Evolutionary conservation across 2,888 invertebrate genomes (phyloP).

Genomic region (Heliconius hortense): DNA sequence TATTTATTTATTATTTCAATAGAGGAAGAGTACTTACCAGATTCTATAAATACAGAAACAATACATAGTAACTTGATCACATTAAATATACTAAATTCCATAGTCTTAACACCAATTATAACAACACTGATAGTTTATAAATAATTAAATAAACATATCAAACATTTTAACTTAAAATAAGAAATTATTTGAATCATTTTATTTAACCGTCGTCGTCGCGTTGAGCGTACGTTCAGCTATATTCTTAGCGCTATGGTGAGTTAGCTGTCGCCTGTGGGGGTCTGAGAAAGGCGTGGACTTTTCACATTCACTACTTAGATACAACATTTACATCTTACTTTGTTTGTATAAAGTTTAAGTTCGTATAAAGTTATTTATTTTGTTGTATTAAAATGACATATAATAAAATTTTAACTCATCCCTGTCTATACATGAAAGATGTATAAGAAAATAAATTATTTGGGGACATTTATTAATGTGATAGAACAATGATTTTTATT

Average conservation of each 20-base stretch:
- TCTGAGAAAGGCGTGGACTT: conserved; percentile 42
- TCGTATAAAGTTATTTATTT: not conserved
- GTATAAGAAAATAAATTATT: too few relatives aligned
- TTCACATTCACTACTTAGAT: conserved; percentile 40
- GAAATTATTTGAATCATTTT: conserved; percentile 32
- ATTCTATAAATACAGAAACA: conserved; percentile 27
- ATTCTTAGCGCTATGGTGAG: conserved; percentile 27
- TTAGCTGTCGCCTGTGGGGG: conserved; percentile 7
- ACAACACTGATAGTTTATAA: conserved; percentile 14
- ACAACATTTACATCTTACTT: conserved; percentile 6
- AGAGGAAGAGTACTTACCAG: conserved; percentile 26
- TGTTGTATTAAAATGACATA: not conserved
- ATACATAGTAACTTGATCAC: conserved; percentile 28
- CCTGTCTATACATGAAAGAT: too few relatives aligned
- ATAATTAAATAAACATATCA: conserved; percentile 10
- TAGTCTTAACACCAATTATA: conserved; percentile 13
- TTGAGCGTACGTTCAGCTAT: conserved; percentile 13
- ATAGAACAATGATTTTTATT: too few relatives aligned
- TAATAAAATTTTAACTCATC: too few relatives aligned
- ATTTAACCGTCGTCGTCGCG: conserved; percentile 24
- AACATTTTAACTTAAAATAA: conserved; percentile 16
- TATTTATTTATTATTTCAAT: not conserved
- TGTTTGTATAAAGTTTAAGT: not conserved
- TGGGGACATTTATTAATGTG: too few relatives aligned
- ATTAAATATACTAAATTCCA: conserved; percentile 24